Conservation (phyloP, 2,113 vertebrate genomes). For the Pelobates fuscus region DNA sequence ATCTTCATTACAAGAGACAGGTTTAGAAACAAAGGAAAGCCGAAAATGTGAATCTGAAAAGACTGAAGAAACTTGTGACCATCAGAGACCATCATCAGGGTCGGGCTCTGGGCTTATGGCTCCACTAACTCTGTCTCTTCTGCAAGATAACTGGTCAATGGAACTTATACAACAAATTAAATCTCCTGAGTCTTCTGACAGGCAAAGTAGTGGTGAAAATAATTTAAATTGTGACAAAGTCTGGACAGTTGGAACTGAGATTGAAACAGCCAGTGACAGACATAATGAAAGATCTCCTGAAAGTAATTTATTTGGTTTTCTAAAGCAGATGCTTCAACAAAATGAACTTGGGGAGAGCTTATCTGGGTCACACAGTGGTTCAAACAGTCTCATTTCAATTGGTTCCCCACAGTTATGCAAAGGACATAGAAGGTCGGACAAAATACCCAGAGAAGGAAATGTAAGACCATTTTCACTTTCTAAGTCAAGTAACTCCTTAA, state of each 20-base stretch:
- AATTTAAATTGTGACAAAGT: background rate
- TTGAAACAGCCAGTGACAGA: background rate
- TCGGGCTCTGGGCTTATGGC: slow-evolving; percentile 51
- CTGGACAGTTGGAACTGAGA: slow-evolving; percentile 29
- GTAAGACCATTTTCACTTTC: accelerated
- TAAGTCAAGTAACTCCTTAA: accelerated
- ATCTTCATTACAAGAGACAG: slow-evolving; percentile 27
- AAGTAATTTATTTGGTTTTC: slow-evolving; percentile 44
- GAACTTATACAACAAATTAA: background rate
- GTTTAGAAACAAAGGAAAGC: background rate
- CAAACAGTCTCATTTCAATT: slow-evolving; percentile 37
- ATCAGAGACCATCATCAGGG: background rate
- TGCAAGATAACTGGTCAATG: slow-evolving; percentile 53
- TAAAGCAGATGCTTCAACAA: background rate
- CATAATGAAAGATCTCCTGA: slow-evolving; percentile 44
- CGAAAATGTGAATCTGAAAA: background rate
- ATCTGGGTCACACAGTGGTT: slow-evolving; percentile 23
- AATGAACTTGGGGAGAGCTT: slow-evolving; percentile 28
- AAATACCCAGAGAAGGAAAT: slow-evolving; percentile 14
- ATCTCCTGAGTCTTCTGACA: background rate
- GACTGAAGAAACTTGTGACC: background rate
- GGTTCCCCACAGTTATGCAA: background rate
- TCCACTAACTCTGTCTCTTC: slow-evolving; percentile 61
- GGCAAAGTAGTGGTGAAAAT: too few relatives aligned
- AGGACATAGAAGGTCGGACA: background rate